Evolutionary conservation across 2,888 invertebrate species (phyloP).

Genomic region (Aproaerema taeniolella): DNA sequence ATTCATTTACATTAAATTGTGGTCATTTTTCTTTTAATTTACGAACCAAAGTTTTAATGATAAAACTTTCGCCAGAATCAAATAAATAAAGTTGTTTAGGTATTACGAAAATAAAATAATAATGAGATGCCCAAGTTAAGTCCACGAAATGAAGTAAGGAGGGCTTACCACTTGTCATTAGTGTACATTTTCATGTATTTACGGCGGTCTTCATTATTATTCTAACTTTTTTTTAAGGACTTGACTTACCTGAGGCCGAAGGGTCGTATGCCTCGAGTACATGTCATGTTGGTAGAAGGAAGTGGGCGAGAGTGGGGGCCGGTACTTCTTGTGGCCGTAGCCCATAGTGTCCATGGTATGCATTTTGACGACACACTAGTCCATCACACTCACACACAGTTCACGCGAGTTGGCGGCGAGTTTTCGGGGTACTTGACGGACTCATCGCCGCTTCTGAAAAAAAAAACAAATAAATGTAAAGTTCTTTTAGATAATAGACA

Average conservation of each 20-base stretch:
- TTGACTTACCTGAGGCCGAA: constrained; percentile 69
- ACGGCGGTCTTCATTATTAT: no score
- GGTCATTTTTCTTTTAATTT: no score
- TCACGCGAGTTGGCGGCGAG: constrained; percentile 1
- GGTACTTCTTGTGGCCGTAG: constrained; percentile 80
- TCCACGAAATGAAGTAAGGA: no score
- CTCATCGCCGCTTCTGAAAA: not conserved
- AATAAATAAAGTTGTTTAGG: not conserved
- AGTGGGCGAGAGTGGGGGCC: constrained; percentile 77
- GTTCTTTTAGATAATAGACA: no score
- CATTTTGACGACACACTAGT: constrained; percentile 40
- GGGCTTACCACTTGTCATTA: no score
- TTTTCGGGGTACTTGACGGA: not conserved
- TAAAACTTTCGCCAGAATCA: no score
- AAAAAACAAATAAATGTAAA: not conserved
- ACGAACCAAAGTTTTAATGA: no score
- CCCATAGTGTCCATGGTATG: constrained; percentile 80
- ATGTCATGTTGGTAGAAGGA: constrained; percentile 79
- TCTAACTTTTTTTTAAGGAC: no score
- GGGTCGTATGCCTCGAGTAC: constrained; percentile 67
- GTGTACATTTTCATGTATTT: no score
- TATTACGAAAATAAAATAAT: no score
- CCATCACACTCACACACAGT: constrained; percentile 20
- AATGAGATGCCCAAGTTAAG: no score
- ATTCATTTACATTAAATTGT: no score